A percentile compares a stretch with the other conserved stretches of the same genome.
phyloP scores from a whole-genome alignment of 2,888 invertebrate species.

The Cotesia congregata region DNA sequence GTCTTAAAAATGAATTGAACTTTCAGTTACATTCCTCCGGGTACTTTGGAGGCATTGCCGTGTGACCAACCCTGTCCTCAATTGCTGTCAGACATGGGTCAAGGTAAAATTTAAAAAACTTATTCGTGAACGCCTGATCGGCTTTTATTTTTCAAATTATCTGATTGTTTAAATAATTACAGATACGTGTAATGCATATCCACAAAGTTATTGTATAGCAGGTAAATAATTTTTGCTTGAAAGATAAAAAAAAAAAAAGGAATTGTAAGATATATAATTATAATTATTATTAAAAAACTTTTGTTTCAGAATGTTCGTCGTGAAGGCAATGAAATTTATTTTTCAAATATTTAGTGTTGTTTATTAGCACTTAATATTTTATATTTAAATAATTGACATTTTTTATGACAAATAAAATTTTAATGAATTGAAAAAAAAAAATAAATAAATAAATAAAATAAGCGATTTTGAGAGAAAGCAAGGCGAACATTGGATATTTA shows the following conservation, averaged over 20 bases:
- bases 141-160: slow-evolving; percentile 22
- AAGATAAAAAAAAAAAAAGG: not conserved
- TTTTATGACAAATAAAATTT: not conserved
- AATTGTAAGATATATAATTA: not conserved
- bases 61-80: slow-evolving; percentile 44
- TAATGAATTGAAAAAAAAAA: not conserved
- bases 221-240: not conserved
- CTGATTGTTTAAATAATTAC: slow-evolving; percentile 23
- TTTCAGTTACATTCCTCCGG: slow-evolving; percentile 62
- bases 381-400: not conserved
- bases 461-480: not conserved
- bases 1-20: slow-evolving; percentile 23
- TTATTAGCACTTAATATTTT: slow-evolving; percentile 1
- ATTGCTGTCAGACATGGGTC: slow-evolving; percentile 38
- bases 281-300: slow-evolving; percentile 1
- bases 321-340: not conserved
- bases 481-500: not conserved
- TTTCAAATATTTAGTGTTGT: not conserved
- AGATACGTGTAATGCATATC: slow-evolving; percentile 14
- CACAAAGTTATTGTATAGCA: not conserved
- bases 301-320: slow-evolving; percentile 3
- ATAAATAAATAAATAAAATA: no score
- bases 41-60: slow-evolving; percentile 55
- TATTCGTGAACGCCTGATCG: slow-evolving; percentile 6
- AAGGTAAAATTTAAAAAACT: slow-evolving; percentile 37